Base-by-base conservation (phyloP, 2,888 invertebrate species). In the Noctua comes region DNA sequence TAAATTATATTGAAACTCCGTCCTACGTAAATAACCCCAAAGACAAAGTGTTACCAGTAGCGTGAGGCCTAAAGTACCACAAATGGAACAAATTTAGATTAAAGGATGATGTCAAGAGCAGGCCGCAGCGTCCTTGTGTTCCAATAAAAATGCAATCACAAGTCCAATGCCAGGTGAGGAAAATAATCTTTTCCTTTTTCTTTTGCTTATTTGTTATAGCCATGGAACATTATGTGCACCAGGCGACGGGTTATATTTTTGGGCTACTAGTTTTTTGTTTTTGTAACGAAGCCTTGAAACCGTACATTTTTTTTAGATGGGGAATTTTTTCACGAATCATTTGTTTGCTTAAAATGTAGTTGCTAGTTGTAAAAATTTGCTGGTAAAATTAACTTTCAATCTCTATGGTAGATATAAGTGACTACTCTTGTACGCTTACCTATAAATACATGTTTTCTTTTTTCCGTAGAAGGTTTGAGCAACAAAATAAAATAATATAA, bases 401-500 rank as follows among this genome's bases (percentile, higher is more conserved):
- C 16, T 7, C 16, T 27, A 27, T 16, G 16, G 16, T 7, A 5
- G 0, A 24, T 24, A 40, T 0, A 7, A 40, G 40, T 40, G 0
- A 40, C n/a, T n/a, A 57, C 13, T 57, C 13, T 6, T 27, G 6
- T 27, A 59, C 27, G 13, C 31, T 31, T 10, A 31, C 18, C 31
- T 66, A 2, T 18, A 71, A 51, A 62, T 31, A 62, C 80, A 43
- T 40, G 2, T 73, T 73, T 36, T n/a, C 8, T 3, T 54, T 79
- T 62, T 40, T 54, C 8, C 5, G 11, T 65, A 16, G 27, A 40
- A 48, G 54, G 21, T 81, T 40, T 21, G 21, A 66, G 57, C 48
- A 43, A 59, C 57, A 74, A 82, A 68, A 11, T 46, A 46, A 18
- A 57, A 31, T 65, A 71, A 73, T 68, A 65, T 46, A 71, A 59